Conservation (phyloP, 2,888 invertebrate species). For the Pandemis heparana region DNA sequence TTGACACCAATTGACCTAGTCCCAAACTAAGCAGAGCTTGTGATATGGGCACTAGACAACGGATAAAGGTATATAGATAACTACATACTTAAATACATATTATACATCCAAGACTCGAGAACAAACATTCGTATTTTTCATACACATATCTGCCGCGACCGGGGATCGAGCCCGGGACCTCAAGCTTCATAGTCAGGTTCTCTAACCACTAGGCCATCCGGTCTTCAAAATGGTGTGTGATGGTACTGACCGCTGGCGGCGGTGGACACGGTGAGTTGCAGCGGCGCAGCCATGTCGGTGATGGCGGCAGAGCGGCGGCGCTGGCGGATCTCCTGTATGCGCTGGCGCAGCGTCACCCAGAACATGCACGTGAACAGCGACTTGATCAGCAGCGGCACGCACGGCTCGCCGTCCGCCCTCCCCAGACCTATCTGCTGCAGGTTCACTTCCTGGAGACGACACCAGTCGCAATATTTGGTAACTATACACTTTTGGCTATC, state of each 20-base stretch:
- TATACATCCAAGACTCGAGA: too few species aligned
- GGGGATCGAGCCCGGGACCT: too few species aligned
- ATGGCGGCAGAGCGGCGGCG: constrained; percentile 88
- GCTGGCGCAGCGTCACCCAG: constrained; percentile 97
- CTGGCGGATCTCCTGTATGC: constrained; percentile 91
- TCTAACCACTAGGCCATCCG: too few species aligned
- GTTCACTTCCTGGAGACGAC: constrained; percentile 86
- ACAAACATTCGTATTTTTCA: too few species aligned
- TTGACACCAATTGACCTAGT: too few species aligned
- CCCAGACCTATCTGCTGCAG: constrained; percentile 93
- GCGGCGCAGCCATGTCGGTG: constrained; percentile 91
- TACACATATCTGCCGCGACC: too few species aligned
- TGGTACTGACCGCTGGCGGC: constrained; percentile 85
- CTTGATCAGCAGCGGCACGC: constrained; percentile 92
- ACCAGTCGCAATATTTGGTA: neutral
- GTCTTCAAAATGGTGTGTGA: neutral
- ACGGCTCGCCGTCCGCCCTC: constrained; percentile 88
- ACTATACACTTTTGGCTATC: neutral
- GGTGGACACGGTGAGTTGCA: constrained; percentile 91
- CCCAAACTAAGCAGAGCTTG: too few species aligned
- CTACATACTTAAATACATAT: too few species aligned
- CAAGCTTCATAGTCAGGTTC: too few species aligned
- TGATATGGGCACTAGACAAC: too few species aligned
- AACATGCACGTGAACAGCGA: constrained; percentile 96
- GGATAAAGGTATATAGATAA: too few species aligned